Evolutionary conservation across 2,797 vertebrate species (phyloP).

Genomic region (Acanthurus tractus): DNA sequence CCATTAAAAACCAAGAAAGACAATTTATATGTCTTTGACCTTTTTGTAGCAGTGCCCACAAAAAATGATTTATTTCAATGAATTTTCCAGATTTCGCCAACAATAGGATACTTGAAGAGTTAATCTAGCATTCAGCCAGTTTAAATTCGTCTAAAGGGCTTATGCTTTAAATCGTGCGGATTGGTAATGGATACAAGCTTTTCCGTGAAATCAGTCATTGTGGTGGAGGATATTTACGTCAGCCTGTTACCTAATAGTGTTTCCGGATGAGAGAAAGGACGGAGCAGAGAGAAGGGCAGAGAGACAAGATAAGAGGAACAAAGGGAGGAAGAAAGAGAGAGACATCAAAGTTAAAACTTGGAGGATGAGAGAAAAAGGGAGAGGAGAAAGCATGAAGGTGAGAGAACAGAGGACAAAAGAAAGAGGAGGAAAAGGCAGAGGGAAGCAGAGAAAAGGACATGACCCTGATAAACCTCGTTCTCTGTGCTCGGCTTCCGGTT

Average conservation of each 20-base stretch:
- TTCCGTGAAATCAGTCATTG: conserved; percentile 64
- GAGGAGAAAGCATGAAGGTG: conserved; percentile 7
- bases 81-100: conserved; percentile 8
- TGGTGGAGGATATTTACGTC: conserved; percentile 52
- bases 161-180: conserved; percentile 51
- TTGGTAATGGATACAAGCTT: conserved; percentile 66
- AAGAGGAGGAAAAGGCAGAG: not conserved
- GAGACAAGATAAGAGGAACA: conserved; percentile 16
- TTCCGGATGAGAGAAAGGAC: conserved; percentile 35
- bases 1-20: not conserved
- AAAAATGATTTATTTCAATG: not conserved
- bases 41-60: not conserved
- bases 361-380: not conserved
- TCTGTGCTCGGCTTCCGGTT: conserved; percentile 51
- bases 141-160: conserved; percentile 55
- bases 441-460: conserved; percentile 33
- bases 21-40: not conserved
- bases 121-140: conserved; percentile 42
- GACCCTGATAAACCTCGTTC: conserved; percentile 63
- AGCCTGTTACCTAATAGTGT: conserved; percentile 67
- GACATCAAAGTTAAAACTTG: conserved; percentile 6
- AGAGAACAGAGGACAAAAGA: conserved; percentile 8
- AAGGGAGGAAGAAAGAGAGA: conserved; percentile 14
- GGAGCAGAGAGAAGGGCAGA: conserved; percentile 28
- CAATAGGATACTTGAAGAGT: conserved; percentile 15